Evolutionary conservation across 2,113 vertebrate species (phyloP).

Genomic region (Psophia crepitans): DNA sequence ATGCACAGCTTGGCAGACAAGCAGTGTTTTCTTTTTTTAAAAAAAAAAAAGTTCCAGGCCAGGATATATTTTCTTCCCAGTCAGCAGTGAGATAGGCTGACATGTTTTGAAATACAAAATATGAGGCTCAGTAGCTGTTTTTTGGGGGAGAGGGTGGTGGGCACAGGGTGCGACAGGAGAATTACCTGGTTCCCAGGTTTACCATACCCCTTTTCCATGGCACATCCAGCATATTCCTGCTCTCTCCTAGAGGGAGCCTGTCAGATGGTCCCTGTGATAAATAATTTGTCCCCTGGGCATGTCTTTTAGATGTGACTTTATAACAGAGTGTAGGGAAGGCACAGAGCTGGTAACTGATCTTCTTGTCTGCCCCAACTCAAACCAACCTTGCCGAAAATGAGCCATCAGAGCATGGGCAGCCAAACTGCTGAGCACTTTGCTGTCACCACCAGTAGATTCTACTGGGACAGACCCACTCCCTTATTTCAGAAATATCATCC

Average conservation of each 20-base stretch:
- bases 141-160: too few relatives aligned
- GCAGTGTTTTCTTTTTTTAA: neutral
- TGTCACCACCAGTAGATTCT: neutral
- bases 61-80: neutral
- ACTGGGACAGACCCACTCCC: neutral
- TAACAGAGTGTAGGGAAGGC: neutral
- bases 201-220: neutral
- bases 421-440: accelerated
- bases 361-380: too few relatives aligned
- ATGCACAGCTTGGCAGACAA: neutral
- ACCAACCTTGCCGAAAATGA: neutral
- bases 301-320: neutral
- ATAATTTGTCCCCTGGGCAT: neutral
- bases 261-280: accelerated
- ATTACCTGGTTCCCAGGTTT: neutral
- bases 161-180: neutral
- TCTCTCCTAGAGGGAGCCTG: neutral
- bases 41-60: neutral
- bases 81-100: neutral
- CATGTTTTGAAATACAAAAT: neutral
- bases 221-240: neutral
- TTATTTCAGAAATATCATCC: neutral
- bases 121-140: neutral
- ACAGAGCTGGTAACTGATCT: neutral
- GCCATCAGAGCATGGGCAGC: too few relatives aligned